Evolutionary conservation across 2,797 vertebrate genomes (phyloP).

Genomic region (Pantherophis vulpinus): DNA sequence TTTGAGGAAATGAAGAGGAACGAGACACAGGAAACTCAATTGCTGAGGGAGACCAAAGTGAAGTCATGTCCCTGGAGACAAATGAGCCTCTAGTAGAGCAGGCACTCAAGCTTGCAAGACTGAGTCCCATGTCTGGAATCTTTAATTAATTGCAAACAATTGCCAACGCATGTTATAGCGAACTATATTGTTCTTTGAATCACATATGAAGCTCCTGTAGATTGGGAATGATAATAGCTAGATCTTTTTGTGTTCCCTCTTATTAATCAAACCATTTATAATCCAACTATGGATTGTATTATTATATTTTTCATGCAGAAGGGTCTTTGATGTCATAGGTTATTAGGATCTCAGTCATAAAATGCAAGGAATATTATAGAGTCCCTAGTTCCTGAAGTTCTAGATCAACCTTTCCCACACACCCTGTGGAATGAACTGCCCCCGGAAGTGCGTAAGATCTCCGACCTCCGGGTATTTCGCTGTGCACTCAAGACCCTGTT

Average conservation of each 20-base stretch:
- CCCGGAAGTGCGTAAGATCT: too few species aligned
- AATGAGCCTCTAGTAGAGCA: neutral
- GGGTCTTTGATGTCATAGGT: too few species aligned
- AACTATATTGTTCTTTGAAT: neutral
- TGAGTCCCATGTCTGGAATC: neutral
- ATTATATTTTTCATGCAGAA: neutral
- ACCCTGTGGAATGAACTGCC: too few species aligned
- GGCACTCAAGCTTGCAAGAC: neutral
- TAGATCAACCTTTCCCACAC: neutral
- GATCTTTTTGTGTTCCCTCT: neutral
- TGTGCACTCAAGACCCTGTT: too few species aligned
- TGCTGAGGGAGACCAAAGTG: neutral
- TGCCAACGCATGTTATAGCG: neutral
- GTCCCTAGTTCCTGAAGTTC: neutral
- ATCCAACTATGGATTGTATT: neutral
- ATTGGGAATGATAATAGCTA: neutral
- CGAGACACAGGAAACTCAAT: neutral
- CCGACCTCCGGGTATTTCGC: too few species aligned
- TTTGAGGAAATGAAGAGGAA: constrained; percentile 20
- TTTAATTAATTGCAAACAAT: neutral
- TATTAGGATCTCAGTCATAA: neutral
- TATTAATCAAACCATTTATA: neutral
- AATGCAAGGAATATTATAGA: neutral
- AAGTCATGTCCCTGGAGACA: constrained; percentile 11
- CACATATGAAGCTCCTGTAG: neutral